These are phyloP conservation scores for Dynastes tityus DNA, from an alignment of 2,888 invertebrate species.

Conservation along the genomic window DNA sequence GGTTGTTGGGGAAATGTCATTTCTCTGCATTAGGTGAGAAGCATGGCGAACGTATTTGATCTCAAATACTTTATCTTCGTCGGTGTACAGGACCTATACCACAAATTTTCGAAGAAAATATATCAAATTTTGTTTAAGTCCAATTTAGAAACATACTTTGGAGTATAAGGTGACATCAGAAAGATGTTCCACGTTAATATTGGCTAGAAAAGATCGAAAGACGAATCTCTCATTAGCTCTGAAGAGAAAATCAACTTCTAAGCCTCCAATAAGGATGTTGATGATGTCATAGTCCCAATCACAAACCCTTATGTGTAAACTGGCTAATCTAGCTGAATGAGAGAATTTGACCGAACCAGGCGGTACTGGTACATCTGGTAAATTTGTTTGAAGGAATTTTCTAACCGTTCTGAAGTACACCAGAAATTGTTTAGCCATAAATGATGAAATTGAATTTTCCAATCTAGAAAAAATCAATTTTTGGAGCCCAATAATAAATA, in stretches of 20 bases:
- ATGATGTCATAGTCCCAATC: slow-evolving; percentile 82
- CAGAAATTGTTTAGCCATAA: slow-evolving; percentile 54
- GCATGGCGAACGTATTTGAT: slow-evolving; percentile 84
- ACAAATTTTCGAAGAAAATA: neutral
- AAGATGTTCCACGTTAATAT: slow-evolving; percentile 81
- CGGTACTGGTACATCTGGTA: slow-evolving; percentile 80
- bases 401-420: slow-evolving; percentile 12
- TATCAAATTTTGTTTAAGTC: neutral
- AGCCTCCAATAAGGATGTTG: slow-evolving; percentile 77
- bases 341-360: slow-evolving; percentile 84
- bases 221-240: slow-evolving; percentile 85
- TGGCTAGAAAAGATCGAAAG: slow-evolving; percentile 79
- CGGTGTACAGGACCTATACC: slow-evolving; percentile 80
- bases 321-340: slow-evolving; percentile 77
- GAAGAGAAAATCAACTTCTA: slow-evolving; percentile 85
- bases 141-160: slow-evolving; percentile 72
- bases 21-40: slow-evolving; percentile 72
- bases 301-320: slow-evolving; percentile 78
- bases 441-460: slow-evolving; percentile 61
- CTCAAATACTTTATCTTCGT: slow-evolving; percentile 87
- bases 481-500: too few species aligned
- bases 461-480: slow-evolving; percentile 54
- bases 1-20: slow-evolving; percentile 71
- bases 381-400: slow-evolving; percentile 50
- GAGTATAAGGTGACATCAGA: slow-evolving; percentile 83